Base-by-base conservation (phyloP, 1,140 invertebrate genomes). In the Agraylea sexmaculata region DNA sequence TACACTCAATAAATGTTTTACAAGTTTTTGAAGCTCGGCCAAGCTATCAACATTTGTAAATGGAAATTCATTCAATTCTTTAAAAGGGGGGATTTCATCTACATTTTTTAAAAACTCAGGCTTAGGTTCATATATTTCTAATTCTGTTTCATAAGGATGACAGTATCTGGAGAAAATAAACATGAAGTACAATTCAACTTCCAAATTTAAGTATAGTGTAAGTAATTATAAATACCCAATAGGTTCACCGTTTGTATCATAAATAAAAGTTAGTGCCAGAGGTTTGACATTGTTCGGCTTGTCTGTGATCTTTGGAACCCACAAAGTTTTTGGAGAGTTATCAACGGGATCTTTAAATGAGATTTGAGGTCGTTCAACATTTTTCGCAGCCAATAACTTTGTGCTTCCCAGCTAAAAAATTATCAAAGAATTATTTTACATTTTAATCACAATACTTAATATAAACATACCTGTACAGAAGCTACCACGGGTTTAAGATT, bases 201-300 rank as follows among this genome's bases (percentile, higher is more conserved):
- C 13, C 11, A 10, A 15, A 13, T 32, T 10, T 6, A 8, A 15
- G 30, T 32, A 32, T 15, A 32, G 7, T 27, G n/a, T 7, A 27
- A 27, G n/a, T 27, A 8, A 8, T 27, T 27, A n/a, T 27, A 8
- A 8, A 27, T 12, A 53, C n/a, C 62, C 67, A 2, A 69, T 60
- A 13, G 68, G 51, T 34, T 69, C 66, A 1, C 75, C 76, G 23
- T 70, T 56, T 6, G 78, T 75, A 47, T 78, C 75, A 47, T 71
- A 72, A 46, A 77, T 68, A 37, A 81, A 78, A 5, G 80, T 57
- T 33, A 86, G 62, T 1, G 80, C 75, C 3, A 95, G 59, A 0
- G 89, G 86, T 54, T 83, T 86, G 0, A 89, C 55, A 6, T 81
- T 78, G 64, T 97, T 89, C 1, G 88, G 90, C 62, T 97, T 97